Base-by-base conservation (phyloP, 1,140 invertebrate genomes). In the Proctacanthus coquilletti region DNA sequence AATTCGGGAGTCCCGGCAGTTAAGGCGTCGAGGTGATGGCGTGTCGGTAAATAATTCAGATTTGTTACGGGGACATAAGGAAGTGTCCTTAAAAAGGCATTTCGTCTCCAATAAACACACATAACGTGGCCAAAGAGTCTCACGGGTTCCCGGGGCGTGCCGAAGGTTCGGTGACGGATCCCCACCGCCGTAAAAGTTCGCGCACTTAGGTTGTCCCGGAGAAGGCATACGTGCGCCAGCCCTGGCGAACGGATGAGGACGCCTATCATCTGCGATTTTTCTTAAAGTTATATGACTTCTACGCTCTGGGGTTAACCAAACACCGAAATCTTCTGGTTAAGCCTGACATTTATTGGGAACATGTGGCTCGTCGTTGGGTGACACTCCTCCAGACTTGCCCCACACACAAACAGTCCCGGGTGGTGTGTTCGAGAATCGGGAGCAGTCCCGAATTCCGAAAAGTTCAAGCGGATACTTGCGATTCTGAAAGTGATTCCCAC, bases 251-350 rank as follows among this genome's bases (percentile, higher is more conserved):
- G n/a, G n/a, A n/a, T n/a, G n/a, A n/a, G n/a, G n/a, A n/a, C n/a
- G n/a, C n/a, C n/a, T 13, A 27, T 27, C 23, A 27, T 9, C 23
- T 13, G 13, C 23, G 13, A 27, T 27, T 27, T 27, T 27, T 13
- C 13, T 27, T 13, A 27, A 27, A 27, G 23, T 27, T 27, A 27
- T 27, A 27, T 27, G 23, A 27, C 23, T 27, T 27, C 23, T 27
- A 27, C 23, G 23, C 23, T 27, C 23, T 8, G 23, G 13, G 23
- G 23, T 27, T 27, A 27, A 13, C 23, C 23, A 27, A 27, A 27
- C 13, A 27, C 13, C 23, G 13, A 27, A 27, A 27, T 9, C 8
- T 27, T 9, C 23, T 27, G 8, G 23, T 13, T 27, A 8, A 27
- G 23, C 23, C 13, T 27, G 23, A 27, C 23, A 27, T 27, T 27